Evolutionary conservation across 1,140 invertebrate genomes (phyloP).

Genomic region (Elymnias hypermnestra): DNA sequence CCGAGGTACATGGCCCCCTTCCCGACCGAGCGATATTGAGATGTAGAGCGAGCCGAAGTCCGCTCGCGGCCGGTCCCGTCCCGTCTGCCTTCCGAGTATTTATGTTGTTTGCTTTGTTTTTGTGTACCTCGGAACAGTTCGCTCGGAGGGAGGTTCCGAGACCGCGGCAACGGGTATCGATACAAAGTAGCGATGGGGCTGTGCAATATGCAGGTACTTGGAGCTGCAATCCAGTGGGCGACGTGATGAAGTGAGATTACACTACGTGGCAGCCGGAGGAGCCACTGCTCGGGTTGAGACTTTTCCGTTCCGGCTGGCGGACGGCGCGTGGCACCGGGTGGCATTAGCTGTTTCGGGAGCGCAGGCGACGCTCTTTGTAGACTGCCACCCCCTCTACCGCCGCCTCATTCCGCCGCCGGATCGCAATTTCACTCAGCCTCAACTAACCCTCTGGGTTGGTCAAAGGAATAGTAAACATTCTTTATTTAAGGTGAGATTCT

Average conservation of each 20-base stretch:
- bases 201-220: constrained; percentile 82
- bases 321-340: constrained; percentile 90
- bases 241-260: constrained; percentile 88
- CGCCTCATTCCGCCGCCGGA: constrained; percentile 81
- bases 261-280: constrained; percentile 81
- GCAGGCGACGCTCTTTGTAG: constrained; percentile 88
- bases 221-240: constrained; percentile 93
- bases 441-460: constrained; percentile 89
- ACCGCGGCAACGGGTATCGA: constrained; percentile 37
- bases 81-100: constrained; percentile 52
- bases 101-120: constrained; percentile 67
- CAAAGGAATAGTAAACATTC: constrained; percentile 91
- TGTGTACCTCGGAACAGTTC: constrained; percentile 72
- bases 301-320: constrained; percentile 90
- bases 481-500: constrained; percentile 85
- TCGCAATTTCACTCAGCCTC: constrained; percentile 83
- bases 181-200: constrained; percentile 25
- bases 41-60: constrained; percentile 71
- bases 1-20: constrained; percentile 77
- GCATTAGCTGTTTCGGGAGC: constrained; percentile 88
- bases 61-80: constrained; percentile 51
- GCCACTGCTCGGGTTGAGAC: constrained; percentile 85
- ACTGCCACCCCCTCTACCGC: constrained; percentile 90
- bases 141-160: constrained; percentile 32
- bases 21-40: constrained; percentile 75